Evolutionary conservation across 2,888 invertebrate species (phyloP).

Genomic region (Miltochrista miniata): DNA sequence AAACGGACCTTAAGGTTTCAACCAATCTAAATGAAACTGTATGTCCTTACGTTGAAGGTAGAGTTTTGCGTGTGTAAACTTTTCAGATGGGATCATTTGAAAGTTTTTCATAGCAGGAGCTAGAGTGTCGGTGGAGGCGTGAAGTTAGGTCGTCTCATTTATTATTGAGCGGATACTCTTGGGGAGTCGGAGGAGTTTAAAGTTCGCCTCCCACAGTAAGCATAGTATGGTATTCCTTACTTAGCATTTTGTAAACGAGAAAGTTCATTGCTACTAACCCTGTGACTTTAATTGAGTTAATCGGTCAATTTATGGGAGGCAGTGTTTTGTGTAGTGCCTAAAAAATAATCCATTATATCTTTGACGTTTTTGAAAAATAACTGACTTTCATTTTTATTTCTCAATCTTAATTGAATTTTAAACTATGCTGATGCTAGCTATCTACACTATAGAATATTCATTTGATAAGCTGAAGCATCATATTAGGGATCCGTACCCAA

Average conservation of each 20-base stretch:
- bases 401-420: no score
- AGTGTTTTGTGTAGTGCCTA: neutral
- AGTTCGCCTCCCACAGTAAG: slow-evolving; percentile 26
- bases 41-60: slow-evolving; percentile 28
- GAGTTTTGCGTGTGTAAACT: slow-evolving; percentile 30
- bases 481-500: no score
- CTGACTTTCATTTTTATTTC: no score
- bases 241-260: slow-evolving; percentile 23
- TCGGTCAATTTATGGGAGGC: neutral
- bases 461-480: no score
- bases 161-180: slow-evolving; percentile 77
- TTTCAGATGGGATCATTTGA: slow-evolving; percentile 54
- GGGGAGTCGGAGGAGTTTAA: slow-evolving; percentile 47
- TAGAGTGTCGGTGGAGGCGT: slow-evolving; percentile 70
- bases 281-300: slow-evolving; percentile 11
- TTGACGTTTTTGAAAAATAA: no score
- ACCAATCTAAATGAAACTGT: slow-evolving; percentile 29
- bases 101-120: slow-evolving; percentile 62
- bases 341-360: no score
- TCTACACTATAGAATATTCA: no score
- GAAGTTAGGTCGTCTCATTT: slow-evolving; percentile 80
- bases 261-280: slow-evolving; percentile 19
- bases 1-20: slow-evolving; percentile 35
- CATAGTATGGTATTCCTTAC: slow-evolving; percentile 17
- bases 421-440: no score